Conservation (phyloP, 1,140 invertebrate species). For the Chrysopa pallens region DNA sequence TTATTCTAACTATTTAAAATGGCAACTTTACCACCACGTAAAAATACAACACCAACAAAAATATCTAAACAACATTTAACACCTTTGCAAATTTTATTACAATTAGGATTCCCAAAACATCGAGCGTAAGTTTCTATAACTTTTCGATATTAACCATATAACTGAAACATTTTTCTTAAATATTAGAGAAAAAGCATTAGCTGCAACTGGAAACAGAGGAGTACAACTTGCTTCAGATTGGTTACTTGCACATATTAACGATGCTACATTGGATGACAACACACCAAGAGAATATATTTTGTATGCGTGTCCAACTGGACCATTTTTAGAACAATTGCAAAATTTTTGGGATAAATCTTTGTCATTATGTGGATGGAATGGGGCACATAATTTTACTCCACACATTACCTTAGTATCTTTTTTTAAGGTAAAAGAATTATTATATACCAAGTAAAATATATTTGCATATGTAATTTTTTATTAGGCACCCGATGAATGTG, state of each 20-base stretch:
- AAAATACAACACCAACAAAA: constrained; percentile 45
- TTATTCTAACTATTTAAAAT: constrained; percentile 18
- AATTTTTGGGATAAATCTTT: constrained; percentile 68
- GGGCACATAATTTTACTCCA: constrained; percentile 72
- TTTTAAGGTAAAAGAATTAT: constrained; percentile 47
- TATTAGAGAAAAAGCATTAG: constrained; percentile 67
- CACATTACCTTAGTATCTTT: constrained; percentile 79
- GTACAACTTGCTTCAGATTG: constrained; percentile 78
- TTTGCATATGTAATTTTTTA: constrained; percentile 4
- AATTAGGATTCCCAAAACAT: constrained; percentile 74
- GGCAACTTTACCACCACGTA: constrained; percentile 46
- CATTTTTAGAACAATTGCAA: constrained; percentile 46
- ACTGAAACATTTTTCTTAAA: constrained; percentile 5
- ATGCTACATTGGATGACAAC: constrained; percentile 54
- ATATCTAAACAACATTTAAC: constrained; percentile 52
- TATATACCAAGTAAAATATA: neutral
- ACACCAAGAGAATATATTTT: constrained; percentile 66
- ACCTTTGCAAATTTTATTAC: constrained; percentile 60
- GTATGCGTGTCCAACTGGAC: constrained; percentile 67
- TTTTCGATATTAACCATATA: neutral
- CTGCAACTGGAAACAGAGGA: constrained; percentile 72
- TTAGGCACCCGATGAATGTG: constrained; percentile 56
- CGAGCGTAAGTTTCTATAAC: constrained; percentile 47
- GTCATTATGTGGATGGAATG: constrained; percentile 61
- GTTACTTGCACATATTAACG: constrained; percentile 74